phyloP scores from a whole-genome alignment of 2,888 invertebrate species.

The Cetonia aurata region DNA sequence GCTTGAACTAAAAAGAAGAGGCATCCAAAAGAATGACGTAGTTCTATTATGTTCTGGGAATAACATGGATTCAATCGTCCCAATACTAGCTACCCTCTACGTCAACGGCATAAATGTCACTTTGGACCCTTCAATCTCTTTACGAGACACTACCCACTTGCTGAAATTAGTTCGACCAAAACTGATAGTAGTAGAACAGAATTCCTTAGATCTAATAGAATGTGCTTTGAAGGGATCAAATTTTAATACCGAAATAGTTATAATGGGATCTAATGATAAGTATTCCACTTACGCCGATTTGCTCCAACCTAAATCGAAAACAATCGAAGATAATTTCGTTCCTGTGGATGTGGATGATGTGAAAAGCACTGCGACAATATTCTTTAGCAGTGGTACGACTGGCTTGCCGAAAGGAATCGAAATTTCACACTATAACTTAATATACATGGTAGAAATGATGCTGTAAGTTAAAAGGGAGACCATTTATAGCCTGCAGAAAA shows the following conservation, averaged over 20 bases:
- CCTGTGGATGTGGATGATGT: constrained; percentile 50
- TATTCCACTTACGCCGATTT: constrained; percentile 47
- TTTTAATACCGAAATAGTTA: constrained; percentile 49
- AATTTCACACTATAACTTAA: constrained; percentile 2
- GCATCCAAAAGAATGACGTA: constrained; percentile 64
- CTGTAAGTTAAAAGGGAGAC: constrained; percentile 4
- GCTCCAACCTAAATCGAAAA: constrained; percentile 43
- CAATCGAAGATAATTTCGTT: constrained; percentile 52
- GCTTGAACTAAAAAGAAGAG: constrained; percentile 60
- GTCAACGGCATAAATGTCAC: constrained; percentile 58
- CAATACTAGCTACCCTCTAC: constrained; percentile 65
- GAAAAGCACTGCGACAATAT: constrained; percentile 55
- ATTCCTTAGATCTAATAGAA: constrained; percentile 48
- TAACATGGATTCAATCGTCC: constrained; percentile 64
- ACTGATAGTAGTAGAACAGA: constrained; percentile 51
- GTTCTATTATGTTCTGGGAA: constrained; percentile 66
- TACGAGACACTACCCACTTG: constrained; percentile 50
- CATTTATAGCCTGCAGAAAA: no score
- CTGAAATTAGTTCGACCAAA: constrained; percentile 50
- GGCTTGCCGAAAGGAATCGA: constrained; percentile 58
- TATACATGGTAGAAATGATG: constrained; percentile 16
- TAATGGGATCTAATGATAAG: constrained; percentile 48
- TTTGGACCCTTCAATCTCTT: constrained; percentile 48
- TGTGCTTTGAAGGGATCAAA: constrained; percentile 43
- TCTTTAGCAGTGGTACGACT: constrained; percentile 62